Evolutionary conservation across 2,113 vertebrate genomes (phyloP), one percentile per base, ranked within the genome.

Genomic region (Tympanuchus pallidicinctus): DNA sequence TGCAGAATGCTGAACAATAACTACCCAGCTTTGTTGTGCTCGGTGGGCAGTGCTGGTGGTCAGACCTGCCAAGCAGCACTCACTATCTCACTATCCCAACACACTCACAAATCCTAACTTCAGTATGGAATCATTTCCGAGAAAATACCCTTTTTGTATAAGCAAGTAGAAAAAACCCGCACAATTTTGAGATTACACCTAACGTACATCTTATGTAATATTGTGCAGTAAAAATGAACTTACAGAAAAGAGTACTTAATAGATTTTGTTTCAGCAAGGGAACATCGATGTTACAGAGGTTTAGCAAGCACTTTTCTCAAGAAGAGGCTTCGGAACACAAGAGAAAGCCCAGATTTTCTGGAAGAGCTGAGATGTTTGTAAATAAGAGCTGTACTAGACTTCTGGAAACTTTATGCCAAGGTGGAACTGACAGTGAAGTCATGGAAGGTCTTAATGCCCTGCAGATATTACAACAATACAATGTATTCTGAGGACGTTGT

Each of bases 1-100:
- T 36, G 38, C 10, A 6, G 1, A 34, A 32, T 19, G 40, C 28
- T 13, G 8, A 28, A 32, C 22, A 36, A 1, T 34, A 32, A 22
- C 18, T 6, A 1, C 6, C 45, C 19, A n/a, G 45, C 24, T 65
- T 0, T 1, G 1, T 22, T 57, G 13, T 6, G 13, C 28, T 42
- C 47, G 11, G 34, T n/a, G 72, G 56, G 24, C 16, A 10, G 32
- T 0, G 13, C 6, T 30, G 20, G 8, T 11, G 25, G 25, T 30
- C 5, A 0, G 5, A 13, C 32, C 60, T 17, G 43, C 45, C 27
- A 22, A 64, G 24, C 43, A n/a, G 32, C 11, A 38, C 38, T 38
- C 38, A 38, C 38, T 38, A 38, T 38, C 38, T 38, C 38, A 38
- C 38, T 10, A 38, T 38, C 38, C 38, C 38, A 38, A 38, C 38